Conservation (phyloP, 1,140 invertebrate species). For the Neotoxoptera formosana region DNA sequence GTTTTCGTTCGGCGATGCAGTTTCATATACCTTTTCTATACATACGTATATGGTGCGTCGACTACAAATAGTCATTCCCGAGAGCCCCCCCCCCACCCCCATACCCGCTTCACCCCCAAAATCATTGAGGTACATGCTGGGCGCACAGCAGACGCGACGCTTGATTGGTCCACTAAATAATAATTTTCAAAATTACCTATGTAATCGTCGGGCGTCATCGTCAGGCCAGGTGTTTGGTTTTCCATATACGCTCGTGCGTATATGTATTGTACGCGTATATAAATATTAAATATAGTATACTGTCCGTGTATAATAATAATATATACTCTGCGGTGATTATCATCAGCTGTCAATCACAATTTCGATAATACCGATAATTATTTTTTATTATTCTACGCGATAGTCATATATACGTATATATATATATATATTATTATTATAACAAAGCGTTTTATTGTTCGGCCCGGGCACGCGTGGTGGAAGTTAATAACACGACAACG, state of each 20-base stretch:
- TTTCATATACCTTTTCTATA: no score
- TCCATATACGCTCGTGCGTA: background rate
- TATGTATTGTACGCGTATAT: background rate
- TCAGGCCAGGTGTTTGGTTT: conserved; percentile 51
- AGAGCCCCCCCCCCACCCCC: background rate
- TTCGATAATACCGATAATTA: conserved; percentile 57
- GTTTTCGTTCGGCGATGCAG: background rate
- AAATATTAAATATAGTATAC: conserved; percentile 9
- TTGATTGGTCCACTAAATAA: conserved; percentile 2
- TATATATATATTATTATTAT: conserved; percentile 19
- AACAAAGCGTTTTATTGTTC: conserved; percentile 58
- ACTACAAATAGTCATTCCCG: background rate
- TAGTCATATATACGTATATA: background rate
- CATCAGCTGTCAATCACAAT: conserved; percentile 55
- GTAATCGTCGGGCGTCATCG: conserved; percentile 29
- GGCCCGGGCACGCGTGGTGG: conserved; percentile 39
- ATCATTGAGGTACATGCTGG: background rate
- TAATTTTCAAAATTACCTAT: conserved; percentile 42
- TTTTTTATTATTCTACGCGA: conserved; percentile 40
- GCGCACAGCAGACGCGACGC: background rate
- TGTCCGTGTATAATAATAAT: conserved; percentile 4
- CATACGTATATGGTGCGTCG: background rate
- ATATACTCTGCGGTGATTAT: conserved; percentile 30
- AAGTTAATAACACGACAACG: conserved; percentile 51
- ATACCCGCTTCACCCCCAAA: no score